phyloP scores from a whole-genome alignment of 2,797 vertebrate genomes.

The Ammospiza maritima region DNA sequence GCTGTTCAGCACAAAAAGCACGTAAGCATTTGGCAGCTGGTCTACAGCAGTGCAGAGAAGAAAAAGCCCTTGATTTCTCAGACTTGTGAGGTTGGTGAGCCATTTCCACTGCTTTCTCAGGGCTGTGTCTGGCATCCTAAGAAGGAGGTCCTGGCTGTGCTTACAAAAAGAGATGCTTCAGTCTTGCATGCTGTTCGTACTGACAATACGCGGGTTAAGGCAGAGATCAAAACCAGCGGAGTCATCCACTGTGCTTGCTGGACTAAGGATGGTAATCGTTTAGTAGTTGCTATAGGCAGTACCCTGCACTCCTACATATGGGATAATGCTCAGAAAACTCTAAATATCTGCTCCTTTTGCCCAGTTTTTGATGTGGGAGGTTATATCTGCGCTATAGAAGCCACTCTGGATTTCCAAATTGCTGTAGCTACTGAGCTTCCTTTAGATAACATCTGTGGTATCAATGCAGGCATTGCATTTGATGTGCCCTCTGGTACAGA shows the following conservation, averaged over 20 bases:
- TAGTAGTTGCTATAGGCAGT: constrained; percentile 90
- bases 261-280: constrained; percentile 91
- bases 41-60: constrained; percentile 81
- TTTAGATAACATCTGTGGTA: constrained; percentile 86
- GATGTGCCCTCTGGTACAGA: constrained; percentile 76
- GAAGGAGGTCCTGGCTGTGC: constrained; percentile 84
- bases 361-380: constrained; percentile 90
- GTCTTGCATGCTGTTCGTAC: constrained; percentile 84
- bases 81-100: constrained; percentile 91
- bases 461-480: constrained; percentile 86
- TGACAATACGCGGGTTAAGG: constrained; percentile 84
- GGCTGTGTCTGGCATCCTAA: constrained; percentile 96
- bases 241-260: constrained; percentile 91
- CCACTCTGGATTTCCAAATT: constrained; percentile 86
- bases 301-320: constrained; percentile 90
- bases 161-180: constrained; percentile 89
- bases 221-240: constrained; percentile 84
- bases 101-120: constrained; percentile 88
- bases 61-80: constrained; percentile 88
- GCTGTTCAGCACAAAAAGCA: constrained; percentile 94
- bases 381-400: constrained; percentile 87
- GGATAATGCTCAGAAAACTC: constrained; percentile 87
- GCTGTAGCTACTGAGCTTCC: constrained; percentile 91
- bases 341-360: constrained; percentile 87
- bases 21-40: constrained; percentile 90